Conservation (phyloP, 30 jellyfish, hydroid and myxozoan genomes). For the Aurelia aurita complex sp. Pacific region DNA sequence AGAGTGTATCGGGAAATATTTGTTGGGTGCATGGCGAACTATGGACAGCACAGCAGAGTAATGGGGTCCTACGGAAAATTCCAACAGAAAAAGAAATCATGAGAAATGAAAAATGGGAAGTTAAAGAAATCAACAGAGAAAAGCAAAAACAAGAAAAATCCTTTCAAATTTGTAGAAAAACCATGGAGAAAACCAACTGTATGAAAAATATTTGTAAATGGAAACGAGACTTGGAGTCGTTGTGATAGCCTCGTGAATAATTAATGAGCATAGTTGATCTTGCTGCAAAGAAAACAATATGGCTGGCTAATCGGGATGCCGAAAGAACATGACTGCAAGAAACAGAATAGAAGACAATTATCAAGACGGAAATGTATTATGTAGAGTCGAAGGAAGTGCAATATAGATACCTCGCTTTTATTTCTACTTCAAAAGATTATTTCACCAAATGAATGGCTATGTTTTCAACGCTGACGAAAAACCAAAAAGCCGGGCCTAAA, state of each 20-base stretch:
- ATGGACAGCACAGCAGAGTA: no score
- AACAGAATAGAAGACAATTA: background rate
- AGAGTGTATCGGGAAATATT: no score
- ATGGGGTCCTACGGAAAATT: no score
- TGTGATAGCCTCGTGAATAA: conserved; percentile 24
- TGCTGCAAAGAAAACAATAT: conserved; percentile 45
- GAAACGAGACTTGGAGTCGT: conserved; percentile 39
- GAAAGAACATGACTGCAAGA: background rate
- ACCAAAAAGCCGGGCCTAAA: background rate
- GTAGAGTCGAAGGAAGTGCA: background rate
- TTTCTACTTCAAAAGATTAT: no score
- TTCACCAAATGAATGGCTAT: conserved; percentile 35
- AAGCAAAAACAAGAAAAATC: no score
- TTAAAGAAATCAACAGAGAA: no score
- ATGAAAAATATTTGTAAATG: background rate
- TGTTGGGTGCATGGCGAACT: no score
- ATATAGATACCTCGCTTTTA: no score
- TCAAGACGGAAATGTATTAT: background rate
- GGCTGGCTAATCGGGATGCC: conserved; percentile 55
- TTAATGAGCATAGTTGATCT: conserved; percentile 71
- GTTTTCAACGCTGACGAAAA: conserved; percentile 14
- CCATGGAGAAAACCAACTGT: no score
- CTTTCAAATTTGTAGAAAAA: no score
- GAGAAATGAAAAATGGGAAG: no score
- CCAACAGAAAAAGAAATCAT: no score